Evolutionary conservation across 2,888 invertebrate species (phyloP).

Genomic region (Petrolisthes cinctipes): DNA sequence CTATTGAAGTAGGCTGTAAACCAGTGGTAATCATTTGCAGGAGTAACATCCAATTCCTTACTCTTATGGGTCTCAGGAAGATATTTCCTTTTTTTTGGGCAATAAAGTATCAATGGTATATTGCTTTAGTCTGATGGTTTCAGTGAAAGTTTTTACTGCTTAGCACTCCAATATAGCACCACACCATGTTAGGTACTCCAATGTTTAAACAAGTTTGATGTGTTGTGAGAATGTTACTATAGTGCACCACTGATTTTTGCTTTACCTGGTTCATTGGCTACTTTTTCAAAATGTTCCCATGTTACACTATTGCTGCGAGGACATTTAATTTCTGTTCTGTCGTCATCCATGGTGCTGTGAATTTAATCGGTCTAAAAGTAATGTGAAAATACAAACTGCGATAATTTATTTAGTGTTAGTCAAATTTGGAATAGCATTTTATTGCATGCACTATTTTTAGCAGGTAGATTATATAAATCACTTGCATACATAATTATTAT

Average conservation of each 20-base stretch:
- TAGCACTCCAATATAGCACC: neutral
- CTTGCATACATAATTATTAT: too few species aligned
- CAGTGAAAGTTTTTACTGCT: neutral
- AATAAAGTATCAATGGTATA: neutral
- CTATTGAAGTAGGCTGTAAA: constrained; percentile 6
- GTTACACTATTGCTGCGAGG: constrained; percentile 2
- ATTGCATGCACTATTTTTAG: too few species aligned
- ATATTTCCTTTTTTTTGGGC: neutral
- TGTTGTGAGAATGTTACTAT: neutral
- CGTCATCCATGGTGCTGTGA: too few species aligned
- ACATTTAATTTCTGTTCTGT: neutral
- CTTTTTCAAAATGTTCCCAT: constrained; percentile 18
- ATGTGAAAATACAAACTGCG: too few species aligned
- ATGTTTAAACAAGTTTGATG: constrained; percentile 20
- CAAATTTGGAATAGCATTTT: too few species aligned
- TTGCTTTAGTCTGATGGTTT: neutral
- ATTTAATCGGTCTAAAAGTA: too few species aligned
- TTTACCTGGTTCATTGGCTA: neutral
- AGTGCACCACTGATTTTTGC: neutral
- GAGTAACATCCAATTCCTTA: constrained; percentile 7
- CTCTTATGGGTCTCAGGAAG: neutral
- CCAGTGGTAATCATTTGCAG: constrained; percentile 3
- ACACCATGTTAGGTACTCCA: neutral
- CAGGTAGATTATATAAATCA: too few species aligned
- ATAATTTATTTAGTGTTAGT: too few species aligned